phyloP scores from a whole-genome alignment of 2,113 vertebrate genomes.

The Cyphomyrus discorhynchus region DNA sequence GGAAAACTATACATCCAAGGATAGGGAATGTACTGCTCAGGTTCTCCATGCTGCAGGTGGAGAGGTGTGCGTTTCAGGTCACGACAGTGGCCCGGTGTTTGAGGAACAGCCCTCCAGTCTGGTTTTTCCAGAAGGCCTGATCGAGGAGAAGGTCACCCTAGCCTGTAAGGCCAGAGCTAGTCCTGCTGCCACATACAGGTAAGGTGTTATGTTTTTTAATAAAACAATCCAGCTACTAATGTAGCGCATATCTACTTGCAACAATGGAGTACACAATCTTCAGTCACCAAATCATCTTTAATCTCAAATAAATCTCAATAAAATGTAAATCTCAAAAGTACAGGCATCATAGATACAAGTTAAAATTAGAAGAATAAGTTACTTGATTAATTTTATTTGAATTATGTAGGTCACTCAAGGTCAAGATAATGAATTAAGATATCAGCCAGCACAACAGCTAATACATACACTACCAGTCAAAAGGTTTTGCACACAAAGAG shows the following conservation, averaged over 20 bases:
- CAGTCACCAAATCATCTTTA: neutral
- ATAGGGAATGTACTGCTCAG: neutral
- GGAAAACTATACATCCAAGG: neutral
- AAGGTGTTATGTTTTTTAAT: constrained; percentile 27
- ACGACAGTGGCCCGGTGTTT: constrained; percentile 83
- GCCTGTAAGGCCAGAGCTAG: constrained; percentile 80
- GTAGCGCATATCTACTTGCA: neutral
- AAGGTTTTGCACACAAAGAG: too few species aligned
- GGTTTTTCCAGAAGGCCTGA: constrained; percentile 83
- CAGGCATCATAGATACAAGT: neutral
- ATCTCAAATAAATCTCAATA: neutral
- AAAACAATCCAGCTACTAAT: neutral
- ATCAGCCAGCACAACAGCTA: neutral
- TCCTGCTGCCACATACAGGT: constrained; percentile 86
- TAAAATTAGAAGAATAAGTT: neutral
- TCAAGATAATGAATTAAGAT: neutral
- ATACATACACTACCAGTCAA: neutral
- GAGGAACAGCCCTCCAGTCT: constrained; percentile 82
- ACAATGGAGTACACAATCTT: neutral
- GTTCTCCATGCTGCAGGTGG: constrained; percentile 45
- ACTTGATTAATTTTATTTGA: neutral
- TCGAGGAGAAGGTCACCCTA: constrained; percentile 79
- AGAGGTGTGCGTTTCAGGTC: constrained; percentile 62
- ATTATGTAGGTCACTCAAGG: neutral
- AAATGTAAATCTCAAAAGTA: neutral